These are phyloP conservation scores for Cerastis rubricosa DNA, from an alignment of 2,888 invertebrate genomes.

Conservation along the genomic window DNA sequence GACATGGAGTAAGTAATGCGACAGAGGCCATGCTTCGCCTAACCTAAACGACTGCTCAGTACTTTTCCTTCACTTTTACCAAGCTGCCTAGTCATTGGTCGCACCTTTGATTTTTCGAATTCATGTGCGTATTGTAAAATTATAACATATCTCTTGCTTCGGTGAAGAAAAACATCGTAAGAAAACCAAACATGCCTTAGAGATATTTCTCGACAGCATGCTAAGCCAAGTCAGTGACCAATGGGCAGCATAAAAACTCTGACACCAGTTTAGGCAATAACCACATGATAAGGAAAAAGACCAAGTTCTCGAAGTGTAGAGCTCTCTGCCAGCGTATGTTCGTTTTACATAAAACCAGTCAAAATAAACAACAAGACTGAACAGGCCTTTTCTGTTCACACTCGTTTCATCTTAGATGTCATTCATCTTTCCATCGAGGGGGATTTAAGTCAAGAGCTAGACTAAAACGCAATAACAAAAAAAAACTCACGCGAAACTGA, in stretches of 20 bases:
- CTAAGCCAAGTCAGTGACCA: too few species aligned
- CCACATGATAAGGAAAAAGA: too few species aligned
- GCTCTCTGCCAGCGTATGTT: too few species aligned
- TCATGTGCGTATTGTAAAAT: too few species aligned
- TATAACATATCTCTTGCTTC: too few species aligned
- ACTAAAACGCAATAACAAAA: not conserved
- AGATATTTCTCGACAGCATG: too few species aligned
- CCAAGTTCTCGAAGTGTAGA: not conserved
- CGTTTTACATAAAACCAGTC: not conserved
- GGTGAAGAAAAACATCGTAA: too few species aligned
- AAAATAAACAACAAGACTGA: not conserved
- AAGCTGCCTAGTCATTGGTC: not conserved
- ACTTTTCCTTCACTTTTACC: not conserved
- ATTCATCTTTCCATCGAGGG: not conserved
- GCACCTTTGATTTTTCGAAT: too few species aligned
- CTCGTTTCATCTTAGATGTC: not conserved
- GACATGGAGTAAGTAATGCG: constrained; percentile 19
- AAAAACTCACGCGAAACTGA: not conserved
- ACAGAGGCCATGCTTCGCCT: constrained; percentile 27
- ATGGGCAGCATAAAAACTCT: too few species aligned
- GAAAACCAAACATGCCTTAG: too few species aligned
- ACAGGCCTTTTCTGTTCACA: not conserved
- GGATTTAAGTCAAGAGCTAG: not conserved
- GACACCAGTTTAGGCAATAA: too few species aligned
- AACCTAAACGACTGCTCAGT: not conserved